These are phyloP conservation scores for Loriculus beryllinus DNA, from an alignment of 2,797 vertebrate species.

Conservation along the genomic window DNA sequence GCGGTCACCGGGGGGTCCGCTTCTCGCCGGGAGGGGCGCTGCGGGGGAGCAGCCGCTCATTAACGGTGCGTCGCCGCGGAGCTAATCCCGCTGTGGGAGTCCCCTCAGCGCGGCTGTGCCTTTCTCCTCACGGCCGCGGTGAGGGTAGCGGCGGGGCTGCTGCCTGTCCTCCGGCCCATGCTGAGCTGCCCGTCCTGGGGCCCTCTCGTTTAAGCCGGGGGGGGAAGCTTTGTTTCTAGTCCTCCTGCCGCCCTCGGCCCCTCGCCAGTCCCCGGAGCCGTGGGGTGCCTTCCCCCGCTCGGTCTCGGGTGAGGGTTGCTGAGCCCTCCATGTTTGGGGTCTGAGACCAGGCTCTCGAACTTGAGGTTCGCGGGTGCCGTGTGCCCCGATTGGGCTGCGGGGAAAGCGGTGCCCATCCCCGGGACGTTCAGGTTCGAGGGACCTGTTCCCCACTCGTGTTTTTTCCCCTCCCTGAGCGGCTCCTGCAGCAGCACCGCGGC, in stretches of 20 bases:
- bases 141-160: constrained; percentile 24
- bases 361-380: neutral
- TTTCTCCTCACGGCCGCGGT: neutral
- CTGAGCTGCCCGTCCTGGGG: neutral
- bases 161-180: neutral
- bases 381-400: neutral
- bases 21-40: neutral
- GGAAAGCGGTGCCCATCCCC: rapidly evolving
- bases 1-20: neutral
- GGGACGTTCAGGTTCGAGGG: neutral
- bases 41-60: neutral
- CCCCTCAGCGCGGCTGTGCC: neutral
- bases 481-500: neutral
- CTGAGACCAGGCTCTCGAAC: neutral
- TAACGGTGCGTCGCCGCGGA: neutral
- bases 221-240: neutral
- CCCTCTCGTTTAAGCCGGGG: neutral
- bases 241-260: neutral
- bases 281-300: neutral
- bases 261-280: neutral
- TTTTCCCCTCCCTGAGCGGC: neutral
- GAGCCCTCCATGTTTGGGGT: neutral
- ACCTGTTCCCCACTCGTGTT: neutral
- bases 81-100: neutral
- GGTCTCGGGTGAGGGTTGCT: neutral